These are phyloP conservation scores for Rotaria sp. DNA, from an alignment of 2,888 invertebrate genomes.

Conservation along the genomic window DNA sequence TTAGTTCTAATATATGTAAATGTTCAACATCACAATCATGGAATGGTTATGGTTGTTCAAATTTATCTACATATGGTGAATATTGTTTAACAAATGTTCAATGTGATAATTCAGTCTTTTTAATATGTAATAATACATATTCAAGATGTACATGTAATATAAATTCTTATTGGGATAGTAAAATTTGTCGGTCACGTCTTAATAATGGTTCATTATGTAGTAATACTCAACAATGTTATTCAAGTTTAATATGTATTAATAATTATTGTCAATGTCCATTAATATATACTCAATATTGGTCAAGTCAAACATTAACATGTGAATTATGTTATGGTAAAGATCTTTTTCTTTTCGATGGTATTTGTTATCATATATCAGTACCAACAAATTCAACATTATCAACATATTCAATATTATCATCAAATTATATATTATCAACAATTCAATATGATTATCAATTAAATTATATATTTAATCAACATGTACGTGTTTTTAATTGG, in stretches of 20 bases:
- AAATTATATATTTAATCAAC: neutral
- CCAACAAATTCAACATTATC: neutral
- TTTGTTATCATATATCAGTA: neutral
- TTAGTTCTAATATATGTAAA: neutral
- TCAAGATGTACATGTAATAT: neutral
- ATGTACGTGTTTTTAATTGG: constrained; percentile 3
- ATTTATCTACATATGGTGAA: neutral
- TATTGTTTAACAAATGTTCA: neutral
- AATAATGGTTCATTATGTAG: neutral
- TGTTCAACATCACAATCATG: neutral
- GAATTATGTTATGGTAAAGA: neutral
- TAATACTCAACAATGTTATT: neutral
- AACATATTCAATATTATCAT: neutral
- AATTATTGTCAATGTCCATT: neutral
- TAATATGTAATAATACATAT: neutral
- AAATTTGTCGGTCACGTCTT: neutral
- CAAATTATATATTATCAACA: neutral
- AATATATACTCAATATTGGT: neutral
- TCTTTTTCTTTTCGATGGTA: neutral
- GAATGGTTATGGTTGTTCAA: neutral
- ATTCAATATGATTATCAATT: constrained; percentile 1
- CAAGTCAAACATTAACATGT: neutral
- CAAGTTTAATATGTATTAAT: neutral
- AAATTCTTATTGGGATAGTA: neutral
- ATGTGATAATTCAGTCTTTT: neutral